Base-by-base conservation (phyloP, 2,888 invertebrate species). In the Hydropsyche betteni region DNA sequence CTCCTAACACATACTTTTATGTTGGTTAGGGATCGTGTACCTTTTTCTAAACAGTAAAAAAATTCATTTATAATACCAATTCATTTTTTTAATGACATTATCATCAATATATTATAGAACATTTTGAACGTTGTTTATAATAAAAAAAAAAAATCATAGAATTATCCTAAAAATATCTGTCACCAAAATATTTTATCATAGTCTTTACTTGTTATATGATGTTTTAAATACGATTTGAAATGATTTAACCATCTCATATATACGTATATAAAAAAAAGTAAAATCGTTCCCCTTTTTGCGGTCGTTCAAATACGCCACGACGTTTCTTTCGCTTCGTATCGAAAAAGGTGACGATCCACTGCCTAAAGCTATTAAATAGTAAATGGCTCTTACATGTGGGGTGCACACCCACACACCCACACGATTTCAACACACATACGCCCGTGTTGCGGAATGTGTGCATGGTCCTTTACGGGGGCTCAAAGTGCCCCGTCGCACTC, bases 1-100 rank as follows among this genome's bases (percentile, higher is more conserved):
- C 75, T 55, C 44, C 10, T 44, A 10, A 52, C 10, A 50, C 72
- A 38, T 50, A 61, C 71, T 69, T 51, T 69, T 51, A 69, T 70
- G 44, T 14, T 38, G 61, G 7, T 44, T 5, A n/a, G 14, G 51
- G 50, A 14, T 69, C 4, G 24, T 6, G 14, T 50, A 69, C 69
- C 44, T 69, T 69, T 69, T 44, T 51, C 12, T 10, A 68, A 36
- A 44, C 6, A 5, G 7, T n/a, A 68, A 2, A 16, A 55, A 6
- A 55, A 7, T n/a, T 16, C 4, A n/a, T 10, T 24, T 55, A 1
- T 10, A 6, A 55, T n/a, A 12, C 3, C 4, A 55, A 44, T 8
- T 44, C 44, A 44, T 44, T 16, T 10, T 55, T 44, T 55, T 1
- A 55, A 55, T 7, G 12, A 12, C 2, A 55, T 12, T 24, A 55